A percentile compares a stretch with the other conserved stretches of the same genome.
Conservation (phyloP, 1,140 invertebrate genomes). For the Drosophila kepulauana region DNA sequence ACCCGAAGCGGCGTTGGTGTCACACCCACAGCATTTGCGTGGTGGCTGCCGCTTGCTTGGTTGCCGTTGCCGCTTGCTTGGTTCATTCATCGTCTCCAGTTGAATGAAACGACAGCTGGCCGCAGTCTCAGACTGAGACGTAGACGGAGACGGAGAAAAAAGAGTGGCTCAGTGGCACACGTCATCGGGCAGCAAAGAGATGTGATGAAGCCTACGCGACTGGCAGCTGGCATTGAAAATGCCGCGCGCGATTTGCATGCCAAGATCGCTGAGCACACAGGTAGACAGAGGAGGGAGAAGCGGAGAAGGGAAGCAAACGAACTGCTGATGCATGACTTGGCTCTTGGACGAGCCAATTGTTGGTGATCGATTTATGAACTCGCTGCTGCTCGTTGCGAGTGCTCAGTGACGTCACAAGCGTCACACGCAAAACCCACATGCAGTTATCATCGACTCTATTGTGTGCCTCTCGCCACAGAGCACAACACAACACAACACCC, state of each 20-base stretch:
- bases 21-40: slow-evolving; percentile 74
- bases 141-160: slow-evolving; percentile 7
- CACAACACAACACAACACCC: neutral
- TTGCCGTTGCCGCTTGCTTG: slow-evolving; percentile 14
- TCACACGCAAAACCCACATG: slow-evolving; percentile 48
- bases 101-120: slow-evolving; percentile 65
- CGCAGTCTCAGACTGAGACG: slow-evolving; percentile 10
- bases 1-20: slow-evolving; percentile 80
- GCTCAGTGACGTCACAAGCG: slow-evolving; percentile 68
- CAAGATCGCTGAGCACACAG: slow-evolving; percentile 38
- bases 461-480: slow-evolving; percentile 3
- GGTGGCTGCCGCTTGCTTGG: slow-evolving; percentile 33
- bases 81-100: slow-evolving; percentile 63
- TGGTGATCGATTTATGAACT: slow-evolving; percentile 81
- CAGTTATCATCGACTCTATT: slow-evolving; percentile 38
- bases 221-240: slow-evolving; percentile 70
- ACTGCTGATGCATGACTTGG: slow-evolving; percentile 72
- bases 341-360: slow-evolving; percentile 62
- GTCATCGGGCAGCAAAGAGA: slow-evolving; percentile 66
- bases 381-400: slow-evolving; percentile 52
- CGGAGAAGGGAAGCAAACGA: neutral
- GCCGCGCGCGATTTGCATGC: slow-evolving; percentile 76
- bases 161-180: slow-evolving; percentile 62
- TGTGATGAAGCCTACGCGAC: slow-evolving; percentile 62
- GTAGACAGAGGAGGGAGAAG: neutral